Evolutionary conservation across 2,113 vertebrate species (phyloP).

Genomic region (Trachemys scripta): DNA sequence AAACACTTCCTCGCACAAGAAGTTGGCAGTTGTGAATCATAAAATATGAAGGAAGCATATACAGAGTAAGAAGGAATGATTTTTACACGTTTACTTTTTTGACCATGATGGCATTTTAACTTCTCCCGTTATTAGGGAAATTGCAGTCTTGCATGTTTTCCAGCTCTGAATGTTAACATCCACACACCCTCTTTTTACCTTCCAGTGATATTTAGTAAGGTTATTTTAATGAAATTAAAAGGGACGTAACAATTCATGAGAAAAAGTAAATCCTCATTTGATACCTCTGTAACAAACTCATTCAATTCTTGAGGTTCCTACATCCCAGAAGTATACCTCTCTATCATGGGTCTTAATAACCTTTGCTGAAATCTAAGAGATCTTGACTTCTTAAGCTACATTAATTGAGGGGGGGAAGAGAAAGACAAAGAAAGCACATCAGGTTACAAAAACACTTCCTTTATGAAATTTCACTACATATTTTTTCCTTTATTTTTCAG

Average conservation of each 20-base stretch:
- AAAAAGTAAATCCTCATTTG: background rate
- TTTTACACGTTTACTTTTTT: background rate
- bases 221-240: background rate
- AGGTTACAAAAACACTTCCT: constrained; percentile 3
- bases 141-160: background rate
- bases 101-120: no score
- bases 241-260: background rate
- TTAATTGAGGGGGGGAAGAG: background rate
- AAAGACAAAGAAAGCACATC: constrained; percentile 11
- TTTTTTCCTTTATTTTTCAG: background rate
- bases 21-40: background rate
- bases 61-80: background rate
- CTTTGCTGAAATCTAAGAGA: background rate
- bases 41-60: background rate
- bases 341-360: background rate
- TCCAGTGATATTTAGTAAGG: background rate
- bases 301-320: background rate
- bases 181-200: background rate
- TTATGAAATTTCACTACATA: background rate
- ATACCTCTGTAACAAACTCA: background rate
- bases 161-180: background rate
- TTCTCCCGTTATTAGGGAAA: background rate
- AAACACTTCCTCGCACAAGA: background rate
- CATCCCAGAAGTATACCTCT: background rate
- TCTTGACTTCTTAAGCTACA: background rate